Conservation (phyloP, 2,797 vertebrate genomes). For the Rhynchonycteris naso region DNA sequence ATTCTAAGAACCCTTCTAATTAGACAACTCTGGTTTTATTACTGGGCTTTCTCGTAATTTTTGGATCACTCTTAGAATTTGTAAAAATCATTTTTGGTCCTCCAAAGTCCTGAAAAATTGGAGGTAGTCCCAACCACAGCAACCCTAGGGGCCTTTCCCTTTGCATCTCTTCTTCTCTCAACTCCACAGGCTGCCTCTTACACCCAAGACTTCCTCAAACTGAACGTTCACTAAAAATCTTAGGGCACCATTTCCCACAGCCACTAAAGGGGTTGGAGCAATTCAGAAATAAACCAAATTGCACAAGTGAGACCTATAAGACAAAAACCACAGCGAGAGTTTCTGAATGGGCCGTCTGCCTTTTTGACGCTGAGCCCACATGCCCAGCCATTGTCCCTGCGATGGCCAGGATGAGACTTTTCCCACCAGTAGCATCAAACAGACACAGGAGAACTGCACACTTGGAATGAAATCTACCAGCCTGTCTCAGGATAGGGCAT, state of each 20-base stretch:
- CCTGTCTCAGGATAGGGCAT: background rate
- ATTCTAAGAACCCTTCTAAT: background rate
- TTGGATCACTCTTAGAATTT: background rate
- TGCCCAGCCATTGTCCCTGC: background rate
- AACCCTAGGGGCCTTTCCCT: background rate
- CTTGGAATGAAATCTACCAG: background rate
- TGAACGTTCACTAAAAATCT: background rate
- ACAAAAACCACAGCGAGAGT: background rate
- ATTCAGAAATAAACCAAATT: background rate
- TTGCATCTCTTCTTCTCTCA: accelerated
- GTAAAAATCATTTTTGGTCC: background rate
- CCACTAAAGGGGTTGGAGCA: background rate
- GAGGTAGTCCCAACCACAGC: background rate
- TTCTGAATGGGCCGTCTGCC: background rate
- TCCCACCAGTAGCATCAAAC: background rate
- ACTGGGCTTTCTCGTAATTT: background rate
- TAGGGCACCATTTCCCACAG: background rate
- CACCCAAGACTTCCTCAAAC: background rate
- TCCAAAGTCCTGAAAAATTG: background rate
- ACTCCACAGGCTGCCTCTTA: background rate
- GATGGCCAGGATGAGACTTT: background rate
- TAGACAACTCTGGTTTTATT: background rate
- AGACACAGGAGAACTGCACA: too few species aligned
- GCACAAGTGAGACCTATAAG: background rate
- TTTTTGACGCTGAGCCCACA: background rate